Conservation (phyloP, 2,113 vertebrate genomes). For the Elephas maximus region DNA sequence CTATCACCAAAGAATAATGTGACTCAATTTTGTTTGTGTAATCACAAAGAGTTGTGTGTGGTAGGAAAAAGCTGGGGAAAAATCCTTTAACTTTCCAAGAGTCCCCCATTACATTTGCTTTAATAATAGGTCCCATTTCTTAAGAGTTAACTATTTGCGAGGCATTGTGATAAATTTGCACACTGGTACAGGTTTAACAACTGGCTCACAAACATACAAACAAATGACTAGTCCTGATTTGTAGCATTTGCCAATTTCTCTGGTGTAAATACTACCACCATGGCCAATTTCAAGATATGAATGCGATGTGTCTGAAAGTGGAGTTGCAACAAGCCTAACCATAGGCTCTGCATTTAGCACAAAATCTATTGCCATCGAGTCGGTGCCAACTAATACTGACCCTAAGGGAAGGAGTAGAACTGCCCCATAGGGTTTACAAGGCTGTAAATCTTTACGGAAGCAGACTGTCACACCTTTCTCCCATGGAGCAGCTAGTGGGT, state of each 20-base stretch:
- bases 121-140: slow-evolving; percentile 29
- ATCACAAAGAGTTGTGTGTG: neutral
- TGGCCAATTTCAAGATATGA: neutral
- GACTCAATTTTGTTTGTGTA: neutral
- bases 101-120: neutral
- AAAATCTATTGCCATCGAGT: neutral
- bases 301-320: neutral
- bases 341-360: neutral
- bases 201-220: neutral
- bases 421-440: neutral
- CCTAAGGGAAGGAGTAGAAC: neutral
- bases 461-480: neutral
- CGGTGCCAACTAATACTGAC: neutral
- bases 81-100: neutral
- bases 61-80: neutral
- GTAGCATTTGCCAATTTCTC: neutral
- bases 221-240: neutral
- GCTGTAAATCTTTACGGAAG: neutral
- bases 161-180: neutral
- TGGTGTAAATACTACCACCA: neutral
- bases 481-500: neutral
- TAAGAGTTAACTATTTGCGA: neutral
- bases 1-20: neutral
- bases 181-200: neutral
- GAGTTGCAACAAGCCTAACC: neutral